Evolutionary conservation across 2,113 vertebrate genomes (phyloP), one percentile per base, ranked within the genome.

Genomic region (Centropristis striata): DNA sequence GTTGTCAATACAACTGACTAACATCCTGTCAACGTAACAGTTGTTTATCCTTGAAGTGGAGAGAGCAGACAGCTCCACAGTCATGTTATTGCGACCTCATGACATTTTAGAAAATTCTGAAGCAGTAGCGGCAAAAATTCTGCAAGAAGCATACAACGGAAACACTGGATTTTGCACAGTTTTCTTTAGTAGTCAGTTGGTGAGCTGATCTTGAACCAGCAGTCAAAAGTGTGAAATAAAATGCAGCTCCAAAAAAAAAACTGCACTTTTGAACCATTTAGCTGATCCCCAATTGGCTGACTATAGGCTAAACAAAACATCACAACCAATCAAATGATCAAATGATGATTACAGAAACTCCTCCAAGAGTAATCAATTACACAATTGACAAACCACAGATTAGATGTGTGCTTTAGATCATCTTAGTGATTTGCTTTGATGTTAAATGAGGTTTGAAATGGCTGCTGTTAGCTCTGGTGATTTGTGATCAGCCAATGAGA

Each of bases 401-500:
- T 4, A 67, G 25, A 16, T 5, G 5, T 0, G 0, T 7, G 36
- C 51, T 54, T 65, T 18, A 53, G 41, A 78, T 60, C 57, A 54
- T 57, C 61, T 46, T 53, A 58, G 51, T 54, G 47, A 16, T 79
- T 81, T 23, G 9, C 61, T 60, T 28, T 46, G 42, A 71, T 64
- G 57, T 71, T 32, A 23, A 71, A 64, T 58, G 14, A 41, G 60
- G 0, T 47, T 42, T 67, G 44, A 12, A 44, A 4, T 57, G 46
- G 58, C 27, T 50, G 15, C 57, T 23, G 49, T 68, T 54, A 70
- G 58, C 79, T 91, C 90, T 89, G 83, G 51, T 80, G 86, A 86
- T 85, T 70, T 82, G 14, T 61, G 18, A 68, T 7, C 32, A 65
- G 66, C 92, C 91, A 93, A 91, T 92, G 66, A 63, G 42, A 57